Percentiles rank a stretch among this genome's conserved stretches.
These are phyloP conservation scores for Platyura marginata DNA, from an alignment of 1,140 invertebrate genomes.

Conservation along the genomic window DNA sequence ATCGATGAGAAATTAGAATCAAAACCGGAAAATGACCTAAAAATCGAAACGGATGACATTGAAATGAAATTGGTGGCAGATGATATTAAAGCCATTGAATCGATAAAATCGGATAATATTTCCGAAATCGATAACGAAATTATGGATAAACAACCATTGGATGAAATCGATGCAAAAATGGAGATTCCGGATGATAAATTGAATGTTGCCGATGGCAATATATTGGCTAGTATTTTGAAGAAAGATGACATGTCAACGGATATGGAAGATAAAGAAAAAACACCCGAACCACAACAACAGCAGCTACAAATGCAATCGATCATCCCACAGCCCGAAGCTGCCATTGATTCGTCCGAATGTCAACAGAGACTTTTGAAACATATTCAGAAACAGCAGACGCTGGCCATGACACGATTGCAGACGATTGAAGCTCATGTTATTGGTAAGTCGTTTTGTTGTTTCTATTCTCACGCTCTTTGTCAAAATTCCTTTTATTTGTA, in stretches of 20 bases:
- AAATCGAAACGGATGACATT: background rate
- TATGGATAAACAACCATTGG: background rate
- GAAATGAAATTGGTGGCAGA: background rate
- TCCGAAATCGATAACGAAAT: background rate
- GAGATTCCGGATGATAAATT: background rate
- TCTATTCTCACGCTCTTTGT: no score
- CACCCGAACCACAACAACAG: slow-evolving; percentile 6
- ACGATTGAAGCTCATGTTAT: slow-evolving; percentile 59
- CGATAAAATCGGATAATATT: background rate
- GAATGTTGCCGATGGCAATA: background rate
- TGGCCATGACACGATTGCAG: slow-evolving; percentile 49
- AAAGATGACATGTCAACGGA: background rate
- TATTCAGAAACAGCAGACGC: slow-evolving; percentile 50
- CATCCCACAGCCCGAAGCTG: slow-evolving; percentile 57
- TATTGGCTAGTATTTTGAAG: background rate
- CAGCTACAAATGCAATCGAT: slow-evolving; percentile 12
- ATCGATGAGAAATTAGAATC: slow-evolving; percentile 8
- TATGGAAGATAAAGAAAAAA: slow-evolving; percentile 4
- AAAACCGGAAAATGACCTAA: background rate
- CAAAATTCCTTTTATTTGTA: no score
- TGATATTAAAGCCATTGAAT: background rate
- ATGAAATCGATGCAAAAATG: background rate
- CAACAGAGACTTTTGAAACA: slow-evolving; percentile 57
- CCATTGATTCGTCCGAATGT: slow-evolving; percentile 61
- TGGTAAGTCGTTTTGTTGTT: slow-evolving; percentile 25